These are phyloP conservation scores for Gymnorhina tibicen DNA, from an alignment of 2,113 vertebrate species.

Conservation along the genomic window DNA sequence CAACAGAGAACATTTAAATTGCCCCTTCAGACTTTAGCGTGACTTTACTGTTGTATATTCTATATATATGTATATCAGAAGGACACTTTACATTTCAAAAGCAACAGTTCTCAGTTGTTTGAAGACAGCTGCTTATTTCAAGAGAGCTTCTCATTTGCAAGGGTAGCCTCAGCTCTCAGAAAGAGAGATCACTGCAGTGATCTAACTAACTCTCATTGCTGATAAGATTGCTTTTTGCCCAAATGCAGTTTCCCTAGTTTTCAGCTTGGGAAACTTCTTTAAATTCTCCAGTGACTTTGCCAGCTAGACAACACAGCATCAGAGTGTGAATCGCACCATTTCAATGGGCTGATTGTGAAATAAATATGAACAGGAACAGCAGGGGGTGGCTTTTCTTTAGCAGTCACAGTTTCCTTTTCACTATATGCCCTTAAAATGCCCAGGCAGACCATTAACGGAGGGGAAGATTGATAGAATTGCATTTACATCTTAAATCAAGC, in stretches of 20 bases:
- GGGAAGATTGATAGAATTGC: slow-evolving; percentile 55
- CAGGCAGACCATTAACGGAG: slow-evolving; percentile 21
- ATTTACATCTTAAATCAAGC: slow-evolving; percentile 63
- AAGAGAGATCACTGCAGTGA: slow-evolving; percentile 3
- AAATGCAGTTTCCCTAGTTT: slow-evolving; percentile 7
- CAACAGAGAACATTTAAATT: slow-evolving; percentile 19
- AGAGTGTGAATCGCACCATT: slow-evolving; percentile 58
- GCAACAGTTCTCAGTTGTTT: neutral
- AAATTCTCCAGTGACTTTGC: slow-evolving; percentile 54
- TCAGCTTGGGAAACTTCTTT: slow-evolving; percentile 58
- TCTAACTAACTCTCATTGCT: neutral
- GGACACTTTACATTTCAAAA: slow-evolving; percentile 52
- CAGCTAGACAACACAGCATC: slow-evolving; percentile 50
- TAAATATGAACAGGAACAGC: slow-evolving; percentile 62
- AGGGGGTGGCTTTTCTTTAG: slow-evolving; percentile 57
- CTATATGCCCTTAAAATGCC: slow-evolving; percentile 64
- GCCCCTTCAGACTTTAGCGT: neutral
- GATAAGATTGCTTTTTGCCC: slow-evolving; percentile 36
- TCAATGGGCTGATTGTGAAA: slow-evolving; percentile 62
- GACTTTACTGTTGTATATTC: neutral
- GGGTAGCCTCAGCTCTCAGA: neutral
- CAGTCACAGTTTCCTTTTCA: slow-evolving; percentile 57
- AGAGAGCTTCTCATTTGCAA: slow-evolving; percentile 13
- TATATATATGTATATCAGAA: slow-evolving; percentile 21
- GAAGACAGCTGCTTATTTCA: slow-evolving; percentile 11